These are phyloP conservation scores for Mimumesa dahlbomi DNA, from an alignment of 2,888 invertebrate genomes.

Conservation along the genomic window DNA sequence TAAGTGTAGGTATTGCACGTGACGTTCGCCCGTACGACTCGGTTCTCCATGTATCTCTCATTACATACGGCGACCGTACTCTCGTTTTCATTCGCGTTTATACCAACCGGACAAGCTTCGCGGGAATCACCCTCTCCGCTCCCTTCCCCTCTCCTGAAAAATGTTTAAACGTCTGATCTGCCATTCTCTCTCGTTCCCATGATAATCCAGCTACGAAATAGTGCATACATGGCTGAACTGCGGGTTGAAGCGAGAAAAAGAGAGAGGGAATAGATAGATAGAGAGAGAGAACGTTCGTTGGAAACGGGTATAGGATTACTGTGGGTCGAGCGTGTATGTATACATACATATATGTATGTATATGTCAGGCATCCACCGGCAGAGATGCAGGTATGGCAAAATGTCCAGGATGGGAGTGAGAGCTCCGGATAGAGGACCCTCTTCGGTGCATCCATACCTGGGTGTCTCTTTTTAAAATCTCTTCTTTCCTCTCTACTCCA, in stretches of 20 bases:
- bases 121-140: conserved; percentile 19
- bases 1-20: not conserved
- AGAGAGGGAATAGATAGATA: not conserved
- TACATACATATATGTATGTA: conserved; percentile 24
- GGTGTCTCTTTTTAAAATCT: conserved; percentile 12
- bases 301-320: conserved; percentile 44
- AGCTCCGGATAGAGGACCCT: conserved; percentile 17
- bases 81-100: conserved; percentile 15
- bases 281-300: conserved; percentile 9
- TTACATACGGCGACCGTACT: conserved; percentile 10
- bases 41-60: conserved; percentile 17
- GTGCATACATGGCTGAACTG: conserved; percentile 26
- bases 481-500: conserved; percentile 5
- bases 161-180: conserved; percentile 39
- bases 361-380: conserved; percentile 26
- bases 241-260: conserved; percentile 5
- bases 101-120: conserved; percentile 21
- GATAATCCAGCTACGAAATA: conserved; percentile 51
- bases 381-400: conserved; percentile 22
- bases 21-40: not conserved
- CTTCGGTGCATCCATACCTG: not conserved
- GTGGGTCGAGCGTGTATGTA: conserved; percentile 21
- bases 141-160: too few species aligned
- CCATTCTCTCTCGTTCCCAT: conserved; percentile 43
- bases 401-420: conserved; percentile 33